Base-by-base conservation (phyloP, 2,888 invertebrate species). In the Piscicola geometra region DNA sequence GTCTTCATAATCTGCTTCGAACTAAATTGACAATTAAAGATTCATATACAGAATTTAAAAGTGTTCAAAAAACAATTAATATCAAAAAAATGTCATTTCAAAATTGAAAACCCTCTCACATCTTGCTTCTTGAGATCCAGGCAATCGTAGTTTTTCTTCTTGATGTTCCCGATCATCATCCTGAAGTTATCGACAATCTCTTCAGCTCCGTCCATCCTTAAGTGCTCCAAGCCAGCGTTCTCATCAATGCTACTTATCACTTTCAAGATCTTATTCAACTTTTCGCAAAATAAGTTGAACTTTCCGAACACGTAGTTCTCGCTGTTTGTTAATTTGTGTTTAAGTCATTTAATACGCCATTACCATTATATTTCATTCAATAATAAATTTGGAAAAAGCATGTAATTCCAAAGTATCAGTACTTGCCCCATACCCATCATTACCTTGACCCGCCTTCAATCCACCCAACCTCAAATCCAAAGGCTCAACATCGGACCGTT, bases 231-330 rank as follows among this genome's bases (percentile, higher is more conserved):
- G 68, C 82, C 91, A 90, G 84, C 93, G 92, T 79, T 95, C 85
- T 81, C 93, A 80, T 95, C 93, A 84, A 96, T 92, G 64, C 93
- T 88, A 86, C 93, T 92, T 81, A 96, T 93, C 90, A 94, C 92
- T 0, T 90, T 89, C 25, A 93, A 90, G 52, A 97, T 93, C 84
- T 93, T 93, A 80, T 91, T 90, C 25, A 97, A 87, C 41, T 96
- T 89, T 79, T 90, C 91, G 83, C 95, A 95, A 85, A 97, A 97
- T 0, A 93, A 91, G 83, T 96, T 94, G 82, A 96, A 96, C 87
- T 95, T 94, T 52, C 96, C 97, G 85, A 97, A 97, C 0, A 97
- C 95, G 83, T 96, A 96, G 84, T 95, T 96, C 86, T 96, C 95
- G 0, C 94, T 94, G 79, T 33, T 79, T 78, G 52, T 64, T 30